A percentile compares a stretch with the other conserved stretches of the same genome.
phyloP scores from a whole-genome alignment of 2,797 vertebrate species.

The Cynodonichthys magdalenae region DNA sequence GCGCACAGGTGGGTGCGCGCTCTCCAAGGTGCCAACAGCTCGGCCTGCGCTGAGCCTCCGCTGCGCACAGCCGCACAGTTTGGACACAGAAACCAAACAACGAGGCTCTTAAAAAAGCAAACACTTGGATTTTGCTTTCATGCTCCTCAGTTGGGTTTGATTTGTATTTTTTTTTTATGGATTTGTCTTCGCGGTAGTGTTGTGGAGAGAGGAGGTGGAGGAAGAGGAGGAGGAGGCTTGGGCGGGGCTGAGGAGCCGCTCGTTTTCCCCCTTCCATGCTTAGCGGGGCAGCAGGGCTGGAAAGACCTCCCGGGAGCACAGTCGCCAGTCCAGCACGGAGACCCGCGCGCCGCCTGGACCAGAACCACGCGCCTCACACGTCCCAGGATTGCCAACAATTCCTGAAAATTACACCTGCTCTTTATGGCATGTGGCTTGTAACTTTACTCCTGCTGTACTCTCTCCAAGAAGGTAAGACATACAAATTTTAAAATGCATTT shows the following conservation, averaged over 20 bases:
- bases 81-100: constrained; percentile 23
- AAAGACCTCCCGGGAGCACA: constrained; percentile 81
- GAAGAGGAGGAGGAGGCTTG: constrained; percentile 75
- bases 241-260: constrained; percentile 78
- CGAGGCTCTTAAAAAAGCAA: background rate
- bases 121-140: constrained; percentile 30
- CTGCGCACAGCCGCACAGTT: constrained; percentile 24
- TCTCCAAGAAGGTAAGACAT: constrained; percentile 89
- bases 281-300: constrained; percentile 81
- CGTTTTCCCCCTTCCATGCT: constrained; percentile 73
- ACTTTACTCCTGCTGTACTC: constrained; percentile 96
- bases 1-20: constrained; percentile 77
- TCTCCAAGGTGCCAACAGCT: constrained; percentile 66
- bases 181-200: constrained; percentile 78
- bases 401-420: constrained; percentile 89
- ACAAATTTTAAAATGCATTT: too few relatives aligned
- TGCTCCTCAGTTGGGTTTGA: constrained; percentile 55
- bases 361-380: constrained; percentile 75
- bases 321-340: constrained; percentile 83
- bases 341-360: constrained; percentile 80
- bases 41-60: constrained; percentile 47
- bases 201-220: constrained; percentile 77
- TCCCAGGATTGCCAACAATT: constrained; percentile 87
- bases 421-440: constrained; percentile 98
- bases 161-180: constrained; percentile 44